phyloP scores from a whole-genome alignment of 2,113 vertebrate genomes.

The Rhinogobius similis region DNA sequence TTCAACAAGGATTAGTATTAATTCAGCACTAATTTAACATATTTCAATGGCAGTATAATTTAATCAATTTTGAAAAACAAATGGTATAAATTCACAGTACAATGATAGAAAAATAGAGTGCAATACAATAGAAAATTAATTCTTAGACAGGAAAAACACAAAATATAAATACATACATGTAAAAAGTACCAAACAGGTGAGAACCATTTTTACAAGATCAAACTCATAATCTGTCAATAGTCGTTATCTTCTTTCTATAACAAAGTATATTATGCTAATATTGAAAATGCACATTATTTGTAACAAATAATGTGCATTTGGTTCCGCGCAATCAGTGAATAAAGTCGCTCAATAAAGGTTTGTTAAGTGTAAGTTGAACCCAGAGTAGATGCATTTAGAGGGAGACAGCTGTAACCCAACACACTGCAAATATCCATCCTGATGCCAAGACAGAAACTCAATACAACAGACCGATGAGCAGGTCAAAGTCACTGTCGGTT shows the following conservation, averaged over 20 bases:
- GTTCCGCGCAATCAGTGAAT: conserved; percentile 3
- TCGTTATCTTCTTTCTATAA: not conserved
- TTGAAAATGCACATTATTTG: not conserved
- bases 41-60: not conserved
- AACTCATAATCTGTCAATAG: not conserved
- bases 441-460: conserved; percentile 36
- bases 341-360: conserved; percentile 13
- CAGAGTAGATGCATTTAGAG: conserved; percentile 31
- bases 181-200: not conserved
- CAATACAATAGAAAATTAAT: not conserved
- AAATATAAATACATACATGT: not conserved
- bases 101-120: not conserved
- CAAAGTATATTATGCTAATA: not conserved
- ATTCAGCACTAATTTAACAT: too few species aligned
- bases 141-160: too few species aligned
- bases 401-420: conserved; percentile 44
- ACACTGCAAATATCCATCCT: conserved; percentile 19
- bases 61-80: not conserved
- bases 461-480: conserved; percentile 20
- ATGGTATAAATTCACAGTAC: not conserved
- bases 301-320: not conserved
- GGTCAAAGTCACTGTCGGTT: conserved; percentile 14
- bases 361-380: conserved; percentile 3
- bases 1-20: too few species aligned
- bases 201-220: not conserved